These are phyloP conservation scores for Cyclopterus lumpus DNA, from an alignment of 2,797 vertebrate genomes.

Conservation along the genomic window DNA sequence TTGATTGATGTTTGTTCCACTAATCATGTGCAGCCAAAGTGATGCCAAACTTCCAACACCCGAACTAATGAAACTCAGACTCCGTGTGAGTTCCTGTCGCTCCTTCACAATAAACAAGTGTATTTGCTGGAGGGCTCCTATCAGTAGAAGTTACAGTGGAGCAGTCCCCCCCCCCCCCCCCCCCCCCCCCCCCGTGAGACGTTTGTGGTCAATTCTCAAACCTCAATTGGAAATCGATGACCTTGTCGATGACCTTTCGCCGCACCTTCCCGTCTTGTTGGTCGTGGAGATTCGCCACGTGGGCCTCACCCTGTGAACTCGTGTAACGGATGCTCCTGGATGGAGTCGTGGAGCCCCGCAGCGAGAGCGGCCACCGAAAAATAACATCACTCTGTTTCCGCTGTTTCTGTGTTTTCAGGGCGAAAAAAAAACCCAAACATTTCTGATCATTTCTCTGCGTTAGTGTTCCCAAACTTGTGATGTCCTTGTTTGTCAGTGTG, in stretches of 20 bases:
- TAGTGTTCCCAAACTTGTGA: conserved; percentile 6
- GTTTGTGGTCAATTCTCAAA: conserved; percentile 29
- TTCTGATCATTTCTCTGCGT: conserved; percentile 15
- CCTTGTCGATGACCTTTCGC: conserved; percentile 21
- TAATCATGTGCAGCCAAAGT: background rate
- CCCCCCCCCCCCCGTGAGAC: background rate
- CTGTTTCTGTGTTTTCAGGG: conserved; percentile 12
- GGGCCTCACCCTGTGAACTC: conserved; percentile 32
- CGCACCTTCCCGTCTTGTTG: conserved; percentile 9
- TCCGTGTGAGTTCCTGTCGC: background rate
- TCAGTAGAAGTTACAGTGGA: background rate
- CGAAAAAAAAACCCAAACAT: conserved; percentile 2
- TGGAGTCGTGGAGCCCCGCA: conserved; percentile 38
- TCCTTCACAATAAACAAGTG: background rate
- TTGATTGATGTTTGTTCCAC: background rate
- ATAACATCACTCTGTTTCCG: conserved; percentile 42
- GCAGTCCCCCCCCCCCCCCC: background rate
- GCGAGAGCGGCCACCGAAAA: conserved; percentile 52
- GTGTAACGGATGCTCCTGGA: conserved; percentile 50
- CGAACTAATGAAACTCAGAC: background rate
- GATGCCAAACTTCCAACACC: too few relatives aligned
- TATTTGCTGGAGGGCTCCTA: background rate
- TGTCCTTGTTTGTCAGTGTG: conserved; percentile 30
- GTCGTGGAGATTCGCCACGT: conserved; percentile 10
- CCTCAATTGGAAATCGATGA: conserved; percentile 34